Base-by-base conservation (phyloP, 2,888 invertebrate genomes). In the Dorcus parallelipipedus region DNA sequence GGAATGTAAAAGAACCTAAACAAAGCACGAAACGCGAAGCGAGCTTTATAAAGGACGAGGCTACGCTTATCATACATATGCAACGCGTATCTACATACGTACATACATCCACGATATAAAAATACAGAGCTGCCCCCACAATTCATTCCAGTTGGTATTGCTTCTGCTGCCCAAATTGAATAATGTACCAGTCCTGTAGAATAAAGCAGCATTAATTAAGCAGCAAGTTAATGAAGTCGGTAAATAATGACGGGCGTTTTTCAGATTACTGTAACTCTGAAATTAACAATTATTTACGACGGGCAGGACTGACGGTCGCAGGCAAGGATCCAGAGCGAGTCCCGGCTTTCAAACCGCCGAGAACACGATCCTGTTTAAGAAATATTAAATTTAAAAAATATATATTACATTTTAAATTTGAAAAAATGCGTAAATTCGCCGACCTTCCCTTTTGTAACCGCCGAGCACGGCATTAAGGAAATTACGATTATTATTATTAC, bases 61-160 rank as follows among this genome's bases (percentile, higher is more conserved):
- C 72, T 70, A 67, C 72, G 76, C 75, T 75, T 75, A 76, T 76
- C 76, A 76, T 75, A 73, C 74, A 76, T 76, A 76, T 76, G 76
- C 75, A 75, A 76, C 73, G 73, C 72, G 71, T 75, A 75, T 74
- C 73, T 74, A 73, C 73, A 71, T 74, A 73, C 73, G 70, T 71
- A 71, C 70, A 71, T 71, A 73, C 71, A 72, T 69, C 69, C 71
- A 67, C 71, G 71, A 73, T 73, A 73, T 73, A 73, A 74, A 74
- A 75, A 73, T 74, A 73, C 70, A 63, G 67, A 65, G 66, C 65
- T 64, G 67, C 69, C 70, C 73, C 66, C 71, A 69, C 73, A 73
- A 71, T 74, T 74, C 73, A 73, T 74, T 65, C 67, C 59, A 56
- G 63, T 62, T 56, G 58, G 61, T 64, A 62, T 59, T 65, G 62